Base-by-base conservation (phyloP, 37 sponge, comb jelly and placozoan species). In the Geodia barretti region DNA sequence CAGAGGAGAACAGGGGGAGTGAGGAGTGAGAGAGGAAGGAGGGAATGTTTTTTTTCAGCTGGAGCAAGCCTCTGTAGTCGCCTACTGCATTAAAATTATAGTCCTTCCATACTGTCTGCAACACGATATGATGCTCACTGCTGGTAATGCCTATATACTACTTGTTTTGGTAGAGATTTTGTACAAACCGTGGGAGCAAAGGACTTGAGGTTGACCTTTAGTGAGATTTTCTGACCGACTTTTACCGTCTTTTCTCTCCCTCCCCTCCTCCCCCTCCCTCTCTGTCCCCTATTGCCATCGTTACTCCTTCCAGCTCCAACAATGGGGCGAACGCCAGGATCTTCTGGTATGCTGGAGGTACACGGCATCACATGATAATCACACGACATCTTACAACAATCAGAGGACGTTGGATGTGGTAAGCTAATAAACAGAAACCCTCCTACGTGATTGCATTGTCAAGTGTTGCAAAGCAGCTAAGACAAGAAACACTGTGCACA, bases 271-370 rank as follows among this genome's bases (percentile, higher is more conserved):
- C 67, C 42, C 40, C 78, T 68, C 31, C 36, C 36, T 8, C 64
- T 43, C 37, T 35, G 20, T 32, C 41, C 7, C 67, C 78, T 39
- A 34, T 60, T 25, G 5, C 43, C 21, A 43, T 25, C 26, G 3
- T 28, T 9, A 83, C 19, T 24, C 30, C 23, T 30, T 43, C 73
- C 70, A 88, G 66, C 41, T 72, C 83, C 41, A 88, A 28, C 65
- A 88, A 30, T 20, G 88, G 88, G 34, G 81, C 83, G 83, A 83
- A 88, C 39, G 38, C 69, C 78, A 88, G 70, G 38, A 88, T 31
- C 76, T 88, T 88, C 73, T 88, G 83, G 40, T 88, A 88, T 4
- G 71, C 81, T 82, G 67, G 0, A 64, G 3, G 23, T 11, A 54
- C 29, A 29, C n/a, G 20, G 30, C 35, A 28, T 35, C 36, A 68